Conservation (phyloP, 1,140 invertebrate genomes). For the silkworm (Bombyx mori) region ASM3026992v2 NC_085116.1:5386501-5387000, state of each 20-base stretch:
- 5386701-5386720: slow-evolving; percentile 60
- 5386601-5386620: slow-evolving; percentile 50
- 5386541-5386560: slow-evolving; percentile 38
- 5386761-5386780: slow-evolving; percentile 66
- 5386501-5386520: slow-evolving; percentile 51
- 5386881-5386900: slow-evolving; percentile 38
- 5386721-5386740: slow-evolving; percentile 56
- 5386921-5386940: slow-evolving; percentile 34
- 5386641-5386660: slow-evolving; percentile 50
- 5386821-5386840: slow-evolving; percentile 63
- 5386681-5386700: slow-evolving; percentile 34
- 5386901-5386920: slow-evolving; percentile 33
- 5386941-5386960: slow-evolving; percentile 39
- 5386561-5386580: slow-evolving; percentile 41
- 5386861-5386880: slow-evolving; percentile 59
- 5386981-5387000: slow-evolving; percentile 50
- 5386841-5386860: slow-evolving; percentile 53
- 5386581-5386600: slow-evolving; percentile 48
- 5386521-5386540: slow-evolving; percentile 48
- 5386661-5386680: slow-evolving; percentile 59
- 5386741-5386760: slow-evolving; percentile 69
- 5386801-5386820: slow-evolving; percentile 63
- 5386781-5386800: slow-evolving; percentile 64
- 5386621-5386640: slow-evolving; percentile 55
- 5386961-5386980: slow-evolving; percentile 49